A percentile compares a stretch with the other conserved stretches of the same genome.
Evolutionary conservation across 2,797 vertebrate genomes (phyloP).

Genomic region (Scolopax bukidnonensis): DNA sequence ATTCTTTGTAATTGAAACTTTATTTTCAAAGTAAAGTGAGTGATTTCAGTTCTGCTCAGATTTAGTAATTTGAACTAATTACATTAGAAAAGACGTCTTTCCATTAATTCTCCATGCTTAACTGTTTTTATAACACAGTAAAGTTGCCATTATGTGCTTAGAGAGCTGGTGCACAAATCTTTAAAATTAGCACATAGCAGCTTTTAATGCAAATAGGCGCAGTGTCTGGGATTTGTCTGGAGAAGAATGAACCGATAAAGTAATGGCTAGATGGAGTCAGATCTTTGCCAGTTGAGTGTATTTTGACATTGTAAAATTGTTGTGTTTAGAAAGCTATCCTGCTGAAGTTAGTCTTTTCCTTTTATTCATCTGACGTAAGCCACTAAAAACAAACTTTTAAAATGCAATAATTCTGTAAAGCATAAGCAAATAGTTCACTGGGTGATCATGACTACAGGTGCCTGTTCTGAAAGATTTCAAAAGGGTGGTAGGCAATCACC

Average conservation of each 20-base stretch:
- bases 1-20: constrained; percentile 49
- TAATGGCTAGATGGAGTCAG: not conserved
- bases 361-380: not conserved
- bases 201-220: constrained; percentile 39
- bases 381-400: not conserved
- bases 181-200: constrained; percentile 19
- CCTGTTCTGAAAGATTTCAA: not conserved
- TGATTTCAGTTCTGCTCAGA: constrained; percentile 64
- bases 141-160: constrained; percentile 51
- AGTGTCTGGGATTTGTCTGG: constrained; percentile 18
- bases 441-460: not conserved
- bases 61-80: constrained; percentile 64
- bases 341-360: not conserved
- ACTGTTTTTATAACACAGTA: constrained; percentile 54
- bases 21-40: constrained; percentile 59
- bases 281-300: constrained; percentile 24
- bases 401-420: not conserved
- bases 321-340: constrained; percentile 21
- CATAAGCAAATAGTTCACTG: not conserved
- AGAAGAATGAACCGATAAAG: not conserved
- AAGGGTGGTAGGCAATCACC: not conserved
- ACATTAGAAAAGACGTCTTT: constrained; percentile 48
- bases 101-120: constrained; percentile 54
- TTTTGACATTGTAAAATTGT: constrained; percentile 32
- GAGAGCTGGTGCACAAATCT: constrained; percentile 47